Evolutionary conservation across 2,797 vertebrate species (phyloP).

Genomic region (Coregonus sp.): DNA sequence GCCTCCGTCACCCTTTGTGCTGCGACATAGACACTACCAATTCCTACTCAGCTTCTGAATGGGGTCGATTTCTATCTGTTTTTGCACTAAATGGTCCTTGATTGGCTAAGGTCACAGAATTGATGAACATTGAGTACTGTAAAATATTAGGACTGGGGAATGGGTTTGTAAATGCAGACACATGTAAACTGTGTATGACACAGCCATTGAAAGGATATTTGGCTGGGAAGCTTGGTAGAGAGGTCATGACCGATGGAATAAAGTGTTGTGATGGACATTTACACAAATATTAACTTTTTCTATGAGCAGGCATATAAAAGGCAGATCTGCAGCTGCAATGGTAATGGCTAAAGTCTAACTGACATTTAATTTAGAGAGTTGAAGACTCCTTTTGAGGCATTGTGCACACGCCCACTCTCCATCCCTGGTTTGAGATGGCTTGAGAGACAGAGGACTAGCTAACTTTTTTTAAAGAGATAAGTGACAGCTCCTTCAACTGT

Average conservation of each 20-base stretch:
- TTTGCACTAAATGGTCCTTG: constrained; percentile 84
- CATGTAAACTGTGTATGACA: constrained; percentile 61
- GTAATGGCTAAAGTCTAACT: background rate
- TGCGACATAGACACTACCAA: constrained; percentile 76
- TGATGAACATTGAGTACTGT: constrained; percentile 78
- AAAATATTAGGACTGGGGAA: constrained; percentile 78
- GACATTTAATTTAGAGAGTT: background rate
- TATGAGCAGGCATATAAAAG: background rate
- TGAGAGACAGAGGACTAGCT: background rate
- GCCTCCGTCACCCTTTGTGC: constrained; percentile 72
- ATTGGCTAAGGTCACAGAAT: constrained; percentile 84
- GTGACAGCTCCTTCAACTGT: background rate
- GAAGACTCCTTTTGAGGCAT: background rate
- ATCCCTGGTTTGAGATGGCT: background rate
- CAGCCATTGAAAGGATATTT: constrained; percentile 42
- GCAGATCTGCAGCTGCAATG: background rate
- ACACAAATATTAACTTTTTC: background rate
- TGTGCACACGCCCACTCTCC: too few relatives aligned
- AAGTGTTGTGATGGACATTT: background rate
- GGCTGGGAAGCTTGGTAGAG: constrained; percentile 65
- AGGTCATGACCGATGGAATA: constrained; percentile 17
- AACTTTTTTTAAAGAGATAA: background rate
- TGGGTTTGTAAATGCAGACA: constrained; percentile 83
- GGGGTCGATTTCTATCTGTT: constrained; percentile 81
- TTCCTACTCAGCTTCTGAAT: constrained; percentile 77